Base-by-base conservation (phyloP, 2,888 invertebrate species). In the Trichopria drosophilae region DNA sequence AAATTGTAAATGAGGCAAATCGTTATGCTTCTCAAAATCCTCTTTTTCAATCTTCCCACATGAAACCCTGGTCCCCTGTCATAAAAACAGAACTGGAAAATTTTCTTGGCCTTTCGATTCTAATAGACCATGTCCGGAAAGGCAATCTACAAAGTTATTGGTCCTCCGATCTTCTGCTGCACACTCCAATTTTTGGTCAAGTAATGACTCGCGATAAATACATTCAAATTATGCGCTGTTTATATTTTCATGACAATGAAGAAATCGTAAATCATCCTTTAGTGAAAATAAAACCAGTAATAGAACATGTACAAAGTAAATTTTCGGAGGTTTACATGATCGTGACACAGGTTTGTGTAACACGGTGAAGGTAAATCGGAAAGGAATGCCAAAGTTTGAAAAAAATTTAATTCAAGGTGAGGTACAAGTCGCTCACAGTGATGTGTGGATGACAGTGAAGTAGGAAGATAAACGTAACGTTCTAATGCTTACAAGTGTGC, bases 401-500 rank as follows among this genome's bases (percentile, higher is more conserved):
- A 5, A 7, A 31, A 46, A n/a, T 29, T 20, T 39, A 9, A 23
- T 24, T 6, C 23, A 40, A 40, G 22, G 22, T 2, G 46, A 29
- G n/a, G 2, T 3, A n/a, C 22, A 46, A n/a, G 5, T 6, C 2
- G 37, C 31, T 20, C 6, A 13, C n/a, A 46, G 13, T 4, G n/a
- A 55, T 40, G 22, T 39, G 5, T 12, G 53, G 2, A 35, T 59
- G 28, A 45, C 48, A 48, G 1, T 56, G 13, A 56, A 44, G 36
- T 62, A 55, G 57, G 49, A 56, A 15, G 57, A 59, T 31, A 59
- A 54, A 40, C 54, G 53, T 20, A 50, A 52, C 34, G 59, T 60
- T 2, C 34, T 49, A 39, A 48, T 59, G 40, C 26, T 62, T 26
- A 52, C 56, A 28, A 59, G 48, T 20, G 44, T 41, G 40, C 49